Percentiles rank a stretch among this genome's conserved stretches.
Conservation (phyloP, 2,797 vertebrate genomes). For the Triplophysa bombifrons region DNA sequence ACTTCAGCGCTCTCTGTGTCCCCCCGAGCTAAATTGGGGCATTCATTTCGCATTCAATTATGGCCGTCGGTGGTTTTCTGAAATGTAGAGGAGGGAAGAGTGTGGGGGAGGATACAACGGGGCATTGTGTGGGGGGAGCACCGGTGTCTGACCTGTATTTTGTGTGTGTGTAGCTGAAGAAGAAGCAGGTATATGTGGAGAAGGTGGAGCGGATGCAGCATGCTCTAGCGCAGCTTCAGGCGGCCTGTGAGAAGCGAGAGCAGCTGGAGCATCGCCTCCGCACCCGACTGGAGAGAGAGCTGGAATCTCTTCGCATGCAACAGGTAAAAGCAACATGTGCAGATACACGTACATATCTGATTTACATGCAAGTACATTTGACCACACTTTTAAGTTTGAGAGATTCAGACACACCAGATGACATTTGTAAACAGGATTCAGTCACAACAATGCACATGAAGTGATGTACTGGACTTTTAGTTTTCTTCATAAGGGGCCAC, state of each 20-base stretch:
- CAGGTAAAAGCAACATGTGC: conserved; percentile 78
- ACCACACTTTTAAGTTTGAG: too few relatives aligned
- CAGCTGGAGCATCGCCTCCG: conserved; percentile 93
- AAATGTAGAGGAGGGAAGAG: conserved; percentile 26
- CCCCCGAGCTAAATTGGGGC: conserved; percentile 52
- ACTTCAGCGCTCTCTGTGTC: conserved; percentile 49
- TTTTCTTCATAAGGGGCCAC: too few relatives aligned
- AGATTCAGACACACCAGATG: too few relatives aligned
- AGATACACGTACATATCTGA: too few relatives aligned
- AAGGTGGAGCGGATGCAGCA: conserved; percentile 99
- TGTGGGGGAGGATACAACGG: conserved; percentile 30
- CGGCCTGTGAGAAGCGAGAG: conserved; percentile 95
- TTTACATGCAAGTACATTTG: too few relatives aligned
- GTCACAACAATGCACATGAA: too few relatives aligned
- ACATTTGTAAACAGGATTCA: too few relatives aligned
- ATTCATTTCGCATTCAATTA: conserved; percentile 56
- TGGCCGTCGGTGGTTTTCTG: conserved; percentile 46
- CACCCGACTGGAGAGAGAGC: conserved; percentile 91
- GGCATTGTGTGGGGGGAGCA: conserved; percentile 50
- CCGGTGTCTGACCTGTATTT: conserved; percentile 41
- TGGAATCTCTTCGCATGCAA: conserved; percentile 94
- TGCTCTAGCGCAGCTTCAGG: conserved; percentile 93
- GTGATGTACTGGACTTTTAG: too few relatives aligned
- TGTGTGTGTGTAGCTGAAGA: conserved; percentile 83
- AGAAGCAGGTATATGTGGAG: conserved; percentile 98